These are phyloP conservation scores for Cynoglossus semilaevis DNA, from an alignment of 2,113 vertebrate species.

Conservation along the genomic window DNA sequence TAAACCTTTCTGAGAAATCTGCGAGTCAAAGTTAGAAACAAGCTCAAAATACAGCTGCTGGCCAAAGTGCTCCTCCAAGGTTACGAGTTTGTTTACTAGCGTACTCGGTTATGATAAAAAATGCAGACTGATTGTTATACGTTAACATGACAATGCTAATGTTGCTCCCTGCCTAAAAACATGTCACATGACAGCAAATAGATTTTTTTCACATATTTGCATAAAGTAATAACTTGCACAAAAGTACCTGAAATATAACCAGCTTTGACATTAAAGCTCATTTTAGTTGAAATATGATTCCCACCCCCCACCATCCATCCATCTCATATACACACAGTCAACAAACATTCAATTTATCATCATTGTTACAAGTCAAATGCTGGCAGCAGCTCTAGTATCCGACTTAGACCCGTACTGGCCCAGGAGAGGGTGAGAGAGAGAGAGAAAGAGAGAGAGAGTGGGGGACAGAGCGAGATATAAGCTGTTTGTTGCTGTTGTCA, in stretches of 20 bases:
- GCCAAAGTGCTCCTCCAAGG: background rate
- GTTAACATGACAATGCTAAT: too few relatives aligned
- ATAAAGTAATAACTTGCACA: too few relatives aligned
- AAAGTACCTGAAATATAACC: background rate
- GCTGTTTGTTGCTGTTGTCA: conserved; percentile 76
- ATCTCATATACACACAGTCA: conserved; percentile 43
- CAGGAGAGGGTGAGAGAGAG: conserved; percentile 54
- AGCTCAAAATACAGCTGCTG: background rate
- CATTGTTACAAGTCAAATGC: conserved; percentile 71
- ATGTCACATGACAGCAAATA: too few relatives aligned
- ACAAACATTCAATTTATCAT: conserved; percentile 72
- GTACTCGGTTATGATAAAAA: too few relatives aligned
- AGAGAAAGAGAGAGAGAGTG: conserved; percentile 54
- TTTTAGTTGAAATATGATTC: too few relatives aligned
- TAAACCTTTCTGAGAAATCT: background rate
- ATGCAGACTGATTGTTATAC: too few relatives aligned
- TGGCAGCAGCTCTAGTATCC: conserved; percentile 65
- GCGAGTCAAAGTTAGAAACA: background rate
- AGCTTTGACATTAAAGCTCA: background rate
- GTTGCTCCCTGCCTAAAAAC: too few relatives aligned
- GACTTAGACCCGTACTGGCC: conserved; percentile 71
- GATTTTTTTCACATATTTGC: too few relatives aligned
- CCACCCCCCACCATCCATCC: conserved; percentile 62
- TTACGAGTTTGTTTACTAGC: too few relatives aligned
- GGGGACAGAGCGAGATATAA: conserved; percentile 53